Evolutionary conservation across 2,113 vertebrate genomes (phyloP).

Genomic region (Echinops telfairi): DNA sequence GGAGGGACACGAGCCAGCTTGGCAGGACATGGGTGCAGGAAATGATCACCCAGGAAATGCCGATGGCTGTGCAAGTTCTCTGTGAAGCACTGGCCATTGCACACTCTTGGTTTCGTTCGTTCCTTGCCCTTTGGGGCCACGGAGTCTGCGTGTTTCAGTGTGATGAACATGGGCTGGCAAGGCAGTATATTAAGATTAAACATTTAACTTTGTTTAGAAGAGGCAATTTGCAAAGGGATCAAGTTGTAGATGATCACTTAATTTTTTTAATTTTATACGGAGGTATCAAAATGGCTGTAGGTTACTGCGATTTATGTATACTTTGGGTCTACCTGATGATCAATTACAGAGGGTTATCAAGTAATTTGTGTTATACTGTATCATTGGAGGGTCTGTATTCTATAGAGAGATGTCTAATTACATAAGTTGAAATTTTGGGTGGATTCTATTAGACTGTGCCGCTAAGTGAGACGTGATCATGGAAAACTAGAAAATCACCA

Average conservation of each 20-base stretch:
- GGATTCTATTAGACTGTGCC: constrained; percentile 6
- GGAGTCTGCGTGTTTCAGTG: background rate
- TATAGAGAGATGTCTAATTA: background rate
- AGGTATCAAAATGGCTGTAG: constrained; percentile 10
- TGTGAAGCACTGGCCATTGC: constrained; percentile 49
- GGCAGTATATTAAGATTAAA: background rate
- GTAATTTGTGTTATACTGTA: constrained; percentile 25
- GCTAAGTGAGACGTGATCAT: background rate
- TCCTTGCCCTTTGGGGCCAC: background rate
- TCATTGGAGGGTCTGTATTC: constrained; percentile 12
- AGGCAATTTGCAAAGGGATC: background rate
- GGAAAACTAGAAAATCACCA: background rate
- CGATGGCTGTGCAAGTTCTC: constrained; percentile 52
- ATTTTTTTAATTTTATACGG: background rate
- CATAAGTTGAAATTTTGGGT: background rate
- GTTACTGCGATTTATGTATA: constrained; percentile 42
- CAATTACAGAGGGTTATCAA: constrained; percentile 30
- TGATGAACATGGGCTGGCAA: background rate
- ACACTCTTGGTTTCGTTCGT: background rate
- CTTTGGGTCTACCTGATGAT: background rate
- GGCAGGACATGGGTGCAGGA: constrained; percentile 75
- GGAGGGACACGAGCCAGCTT: constrained; percentile 79
- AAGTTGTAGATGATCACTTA: background rate
- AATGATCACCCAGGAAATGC: constrained; percentile 56
- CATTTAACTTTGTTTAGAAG: background rate